Base-by-base conservation (phyloP, 2,113 vertebrate species). In the Mesocricetus auratus region DNA sequence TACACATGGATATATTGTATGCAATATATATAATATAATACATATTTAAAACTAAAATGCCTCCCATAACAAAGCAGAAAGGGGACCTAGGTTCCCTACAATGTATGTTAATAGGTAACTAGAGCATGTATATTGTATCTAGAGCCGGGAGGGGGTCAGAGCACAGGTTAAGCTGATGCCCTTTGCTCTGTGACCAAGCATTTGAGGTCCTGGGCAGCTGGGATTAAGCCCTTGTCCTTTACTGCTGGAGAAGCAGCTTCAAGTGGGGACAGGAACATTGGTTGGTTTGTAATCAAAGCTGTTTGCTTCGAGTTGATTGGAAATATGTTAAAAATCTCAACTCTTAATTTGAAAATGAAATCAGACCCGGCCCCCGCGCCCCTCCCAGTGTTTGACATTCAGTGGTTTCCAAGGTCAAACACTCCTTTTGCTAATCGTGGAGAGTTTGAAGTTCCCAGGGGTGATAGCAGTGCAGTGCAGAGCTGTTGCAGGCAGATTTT, bases 41-140 rank as follows among this genome's bases (percentile, higher is more conserved):
- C n/a, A 39, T 58, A 58, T 83, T 42, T 83, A 42, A 85, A 64
- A 64, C 13, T 79, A 31, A 53, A 79, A 58, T 13, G 42, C 8
- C 17, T 79, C 50, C 33, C 10, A 79, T 71, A 39, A 75, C 4
- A 73, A 39, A 58, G 9, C 8, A 88, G 10, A 39, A 53, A 83
- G 75, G 19, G 64, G 36, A 19, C 6, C 66, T n/a, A 24, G 16
- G 4, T 53, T 82, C n/a, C 22, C 24, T 92, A 42, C 36, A n/a
- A 50, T 19, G 66, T 60, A 26, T 90, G 74, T 90, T 87, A 73
- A 93, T 93, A 78, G 62, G 19, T 71, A 53, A 86, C 86, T n/a
- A n/a, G n/a, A n/a, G n/a, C n/a, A n/a, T n/a, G n/a, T n/a, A n/a
- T n/a, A n/a, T n/a, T n/a, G n/a, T n/a, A n/a, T n/a, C n/a, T 62